phyloP scores from a whole-genome alignment of 2,797 vertebrate species.

The Scomberomorus guttatus region DNA sequence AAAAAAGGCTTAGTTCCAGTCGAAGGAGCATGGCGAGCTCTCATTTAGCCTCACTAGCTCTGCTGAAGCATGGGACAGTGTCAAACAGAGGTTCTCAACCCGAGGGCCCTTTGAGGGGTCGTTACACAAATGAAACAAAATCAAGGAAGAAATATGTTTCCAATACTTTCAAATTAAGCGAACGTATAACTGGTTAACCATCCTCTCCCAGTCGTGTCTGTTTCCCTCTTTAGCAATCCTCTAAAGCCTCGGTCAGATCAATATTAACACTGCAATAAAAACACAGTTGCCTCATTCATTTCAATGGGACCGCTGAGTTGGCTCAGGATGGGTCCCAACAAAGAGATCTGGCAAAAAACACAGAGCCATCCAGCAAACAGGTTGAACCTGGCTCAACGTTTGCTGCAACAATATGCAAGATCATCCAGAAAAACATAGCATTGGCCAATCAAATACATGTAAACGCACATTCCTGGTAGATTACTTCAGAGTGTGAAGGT shows the following conservation, averaged over 20 bases:
- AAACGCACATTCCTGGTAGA: too few relatives aligned
- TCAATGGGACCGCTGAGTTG: neutral
- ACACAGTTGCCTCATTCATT: neutral
- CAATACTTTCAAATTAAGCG: neutral
- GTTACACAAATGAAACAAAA: neutral
- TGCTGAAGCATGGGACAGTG: constrained; percentile 41
- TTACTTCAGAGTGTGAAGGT: too few relatives aligned
- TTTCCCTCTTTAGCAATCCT: neutral
- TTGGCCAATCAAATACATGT: too few relatives aligned
- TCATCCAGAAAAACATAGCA: too few relatives aligned
- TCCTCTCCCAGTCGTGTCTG: neutral
- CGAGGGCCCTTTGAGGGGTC: neutral
- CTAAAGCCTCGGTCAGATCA: neutral
- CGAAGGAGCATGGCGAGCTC: constrained; percentile 41
- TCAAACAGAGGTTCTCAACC: constrained; percentile 23
- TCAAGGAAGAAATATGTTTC: neutral
- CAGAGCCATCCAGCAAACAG: too few relatives aligned
- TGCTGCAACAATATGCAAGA: too few relatives aligned
- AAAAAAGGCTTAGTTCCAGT: constrained; percentile 64
- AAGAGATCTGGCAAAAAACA: too few relatives aligned
- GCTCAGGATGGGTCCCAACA: neutral
- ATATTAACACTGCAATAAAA: neutral
- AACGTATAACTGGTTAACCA: neutral
- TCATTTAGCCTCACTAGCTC: constrained; percentile 47
- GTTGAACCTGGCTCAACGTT: too few relatives aligned